Evolutionary conservation across 1,140 invertebrate species (phyloP).

Genomic region (Anastrepha ludens): DNA sequence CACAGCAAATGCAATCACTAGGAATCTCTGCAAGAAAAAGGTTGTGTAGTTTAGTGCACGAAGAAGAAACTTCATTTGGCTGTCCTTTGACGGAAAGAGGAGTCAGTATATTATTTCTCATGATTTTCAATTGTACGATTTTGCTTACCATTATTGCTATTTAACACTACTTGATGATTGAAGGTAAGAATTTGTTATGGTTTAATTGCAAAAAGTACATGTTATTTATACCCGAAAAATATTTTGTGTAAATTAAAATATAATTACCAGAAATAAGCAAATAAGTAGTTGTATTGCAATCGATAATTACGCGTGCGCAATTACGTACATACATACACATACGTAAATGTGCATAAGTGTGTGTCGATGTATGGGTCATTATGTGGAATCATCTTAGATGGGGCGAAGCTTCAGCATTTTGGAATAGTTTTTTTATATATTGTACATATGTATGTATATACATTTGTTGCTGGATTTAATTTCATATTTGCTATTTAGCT

Average conservation of each 20-base stretch:
- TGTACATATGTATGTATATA: background rate
- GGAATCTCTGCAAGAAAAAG: slow-evolving; percentile 68
- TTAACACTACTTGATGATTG: slow-evolving; percentile 7
- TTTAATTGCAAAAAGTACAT: slow-evolving; percentile 49
- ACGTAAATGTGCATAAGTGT: background rate
- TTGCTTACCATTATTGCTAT: slow-evolving; percentile 43
- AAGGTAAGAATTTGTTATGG: slow-evolving; percentile 45
- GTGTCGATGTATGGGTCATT: background rate
- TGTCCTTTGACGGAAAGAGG: slow-evolving; percentile 2
- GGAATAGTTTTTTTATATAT: background rate
- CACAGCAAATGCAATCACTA: slow-evolving; percentile 71
- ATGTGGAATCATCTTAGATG: background rate
- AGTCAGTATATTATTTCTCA: background rate
- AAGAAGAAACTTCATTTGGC: background rate
- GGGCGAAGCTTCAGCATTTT: background rate
- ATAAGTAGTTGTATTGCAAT: slow-evolving; percentile 5
- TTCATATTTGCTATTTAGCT: background rate
- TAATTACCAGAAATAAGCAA: slow-evolving; percentile 31
- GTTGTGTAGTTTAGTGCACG: background rate
- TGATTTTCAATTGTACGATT: background rate
- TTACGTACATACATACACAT: slow-evolving; percentile 6
- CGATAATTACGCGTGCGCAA: background rate
- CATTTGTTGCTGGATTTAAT: background rate
- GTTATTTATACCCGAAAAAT: slow-evolving; percentile 46
- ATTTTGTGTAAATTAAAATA: slow-evolving; percentile 42